Base-by-base conservation (phyloP, 2,113 vertebrate species). In the Nestor notabilis region DNA sequence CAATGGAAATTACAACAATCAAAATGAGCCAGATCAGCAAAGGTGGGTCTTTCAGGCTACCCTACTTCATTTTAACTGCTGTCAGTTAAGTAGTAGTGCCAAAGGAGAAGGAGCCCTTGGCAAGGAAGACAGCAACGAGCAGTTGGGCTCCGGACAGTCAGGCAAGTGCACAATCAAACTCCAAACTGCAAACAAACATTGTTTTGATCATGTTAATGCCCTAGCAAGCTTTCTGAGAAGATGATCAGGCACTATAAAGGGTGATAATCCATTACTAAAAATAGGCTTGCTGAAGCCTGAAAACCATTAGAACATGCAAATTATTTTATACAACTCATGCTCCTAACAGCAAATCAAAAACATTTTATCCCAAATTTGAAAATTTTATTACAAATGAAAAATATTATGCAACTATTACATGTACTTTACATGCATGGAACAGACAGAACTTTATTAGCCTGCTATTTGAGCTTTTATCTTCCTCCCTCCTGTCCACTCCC, bases 221-320 rank as follows among this genome's bases (percentile, higher is more conserved):
- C 65, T 55, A 81, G 83, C 83, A 94, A 96, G 90, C 79, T 92
- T 75, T 87, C 94, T 43, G 53, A 96, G 96, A 88, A 93, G 96
- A 95, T 87, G 94, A 96, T 95, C 83, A 78, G 96, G 77, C 77
- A 95, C 94, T 96, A 94, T 89, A 95, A 89, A 82, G 69, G 83
- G 94, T 71, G 95, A 94, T 96, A 96, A 97, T 96, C 91, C 87
- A 52, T 33, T 89, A 89, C 94, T 96, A 97, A 97, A 95, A 95
- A 95, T 95, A 97, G 87, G 52, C 68, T 71, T 91, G 89, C 80
- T 82, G 87, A 95, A 95, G 87, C 83, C 65, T 88, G 50, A 81
- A 95, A 95, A 71, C 68, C 72, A 55, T 82, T 89, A 91, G 55
- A 89, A 95, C 19, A 3, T 20, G 39, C 31, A 89, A 81, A 70